Evolutionary conservation across 2,888 invertebrate species (phyloP).

Genomic region (Lobophora halterata): DNA sequence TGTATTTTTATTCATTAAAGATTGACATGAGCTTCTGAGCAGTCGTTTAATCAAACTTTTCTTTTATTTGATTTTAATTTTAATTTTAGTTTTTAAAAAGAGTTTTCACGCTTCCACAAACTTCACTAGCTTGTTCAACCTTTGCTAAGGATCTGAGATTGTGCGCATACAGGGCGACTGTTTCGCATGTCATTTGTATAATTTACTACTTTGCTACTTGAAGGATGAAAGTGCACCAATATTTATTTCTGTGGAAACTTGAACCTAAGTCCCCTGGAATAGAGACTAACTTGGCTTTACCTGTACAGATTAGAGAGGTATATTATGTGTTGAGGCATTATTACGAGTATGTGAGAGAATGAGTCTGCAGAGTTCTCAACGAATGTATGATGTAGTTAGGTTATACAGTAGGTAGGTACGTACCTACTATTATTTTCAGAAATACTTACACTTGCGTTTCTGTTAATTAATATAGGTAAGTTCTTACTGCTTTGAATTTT

Average conservation of each 20-base stretch:
- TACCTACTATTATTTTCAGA: too few species aligned
- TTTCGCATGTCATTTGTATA: conserved; percentile 52
- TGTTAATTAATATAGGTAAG: too few species aligned
- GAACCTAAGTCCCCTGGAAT: conserved; percentile 2
- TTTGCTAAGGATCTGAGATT: conserved; percentile 40
- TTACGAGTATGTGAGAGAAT: too few species aligned
- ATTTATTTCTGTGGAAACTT: conserved; percentile 4
- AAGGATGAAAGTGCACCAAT: conserved; percentile 37
- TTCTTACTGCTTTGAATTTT: too few species aligned
- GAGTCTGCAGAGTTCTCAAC: conserved; percentile 11
- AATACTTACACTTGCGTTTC: too few species aligned
- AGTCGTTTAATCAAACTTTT: too few species aligned
- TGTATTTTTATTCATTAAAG: too few species aligned
- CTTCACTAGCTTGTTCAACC: conserved; percentile 7
- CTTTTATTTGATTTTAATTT: too few species aligned
- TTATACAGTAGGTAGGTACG: too few species aligned
- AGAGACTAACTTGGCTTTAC: conserved; percentile 1
- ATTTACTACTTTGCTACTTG: conserved; percentile 50
- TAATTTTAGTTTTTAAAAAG: background rate
- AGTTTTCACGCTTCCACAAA: conserved; percentile 7
- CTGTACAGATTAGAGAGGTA: background rate
- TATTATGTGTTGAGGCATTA: too few species aligned
- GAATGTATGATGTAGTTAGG: too few species aligned
- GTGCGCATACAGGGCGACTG: conserved; percentile 35
- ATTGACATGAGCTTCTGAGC: too few species aligned